Conservation (phyloP, 2,113 vertebrate genomes). For the Proteles cristata region DNA sequence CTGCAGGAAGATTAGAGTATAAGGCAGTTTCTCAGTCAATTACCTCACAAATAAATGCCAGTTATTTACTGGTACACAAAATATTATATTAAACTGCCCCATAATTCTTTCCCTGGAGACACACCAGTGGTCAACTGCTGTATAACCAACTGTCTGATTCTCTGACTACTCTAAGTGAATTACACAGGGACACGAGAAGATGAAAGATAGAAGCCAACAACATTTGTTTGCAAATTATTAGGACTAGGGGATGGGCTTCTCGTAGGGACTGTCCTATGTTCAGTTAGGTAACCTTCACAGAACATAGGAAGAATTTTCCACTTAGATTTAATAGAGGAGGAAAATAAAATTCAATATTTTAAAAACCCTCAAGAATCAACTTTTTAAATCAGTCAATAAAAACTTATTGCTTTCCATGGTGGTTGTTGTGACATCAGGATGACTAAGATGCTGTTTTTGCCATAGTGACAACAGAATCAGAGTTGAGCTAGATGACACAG, state of each 20-base stretch:
- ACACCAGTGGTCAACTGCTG: neutral
- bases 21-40: constrained; percentile 42
- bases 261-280: neutral
- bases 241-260: neutral
- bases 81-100: neutral
- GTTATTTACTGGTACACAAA: constrained; percentile 46
- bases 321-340: neutral
- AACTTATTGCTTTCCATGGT: neutral
- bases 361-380: neutral
- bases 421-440: neutral
- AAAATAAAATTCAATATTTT: neutral
- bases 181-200: neutral
- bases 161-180: neutral
- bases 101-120: constrained; percentile 19
- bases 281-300: neutral
- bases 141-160: neutral
- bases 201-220: neutral
- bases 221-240: neutral
- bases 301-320: neutral
- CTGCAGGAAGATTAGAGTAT: neutral
- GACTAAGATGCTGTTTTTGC: neutral
- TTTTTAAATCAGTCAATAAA: neutral
- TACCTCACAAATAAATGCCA: neutral
- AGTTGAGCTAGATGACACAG: neutral
- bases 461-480: neutral